These are phyloP conservation scores for Leptinotarsa peninsularis DNA, from an alignment of 2,888 invertebrate genomes.

Conservation along the genomic window DNA sequence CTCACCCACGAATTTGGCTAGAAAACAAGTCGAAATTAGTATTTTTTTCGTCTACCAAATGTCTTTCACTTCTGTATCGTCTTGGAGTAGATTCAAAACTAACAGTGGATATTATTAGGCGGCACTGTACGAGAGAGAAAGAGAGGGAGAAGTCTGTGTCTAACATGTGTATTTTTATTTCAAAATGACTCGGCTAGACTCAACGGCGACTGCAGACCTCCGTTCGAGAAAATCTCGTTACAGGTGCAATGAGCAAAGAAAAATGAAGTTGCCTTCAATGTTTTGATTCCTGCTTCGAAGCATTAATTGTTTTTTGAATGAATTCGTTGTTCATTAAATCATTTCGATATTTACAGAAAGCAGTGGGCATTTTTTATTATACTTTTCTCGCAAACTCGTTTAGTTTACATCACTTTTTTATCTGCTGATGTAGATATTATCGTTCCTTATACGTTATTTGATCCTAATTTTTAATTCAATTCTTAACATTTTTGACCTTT, in stretches of 20 bases:
- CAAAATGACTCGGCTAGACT: conserved; percentile 46
- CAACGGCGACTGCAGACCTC: conserved; percentile 30
- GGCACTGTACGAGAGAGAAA: conserved; percentile 38
- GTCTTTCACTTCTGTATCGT: conserved; percentile 25
- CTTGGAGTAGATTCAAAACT: conserved; percentile 41
- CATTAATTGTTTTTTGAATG: not conserved
- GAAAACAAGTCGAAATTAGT: conserved; percentile 18
- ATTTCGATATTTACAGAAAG: not conserved
- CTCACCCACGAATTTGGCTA: not conserved
- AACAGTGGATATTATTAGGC: conserved; percentile 44
- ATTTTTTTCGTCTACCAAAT: conserved; percentile 14
- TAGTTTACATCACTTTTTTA: not conserved
- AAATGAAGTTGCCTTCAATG: conserved; percentile 12
- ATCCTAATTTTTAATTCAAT: too few relatives aligned
- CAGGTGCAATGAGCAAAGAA: conserved; percentile 34
- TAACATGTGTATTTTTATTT: conserved; percentile 46
- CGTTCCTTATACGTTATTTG: not conserved
- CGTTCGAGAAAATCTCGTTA: conserved; percentile 13
- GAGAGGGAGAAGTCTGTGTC: conserved; percentile 36
- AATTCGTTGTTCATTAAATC: not conserved
- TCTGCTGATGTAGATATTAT: not conserved
- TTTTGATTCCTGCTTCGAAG: not conserved
- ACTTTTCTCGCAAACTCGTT: too few relatives aligned
- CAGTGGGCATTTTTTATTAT: not conserved
- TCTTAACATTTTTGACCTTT: too few relatives aligned